Percentiles rank a stretch among this genome's conserved stretches.
Conservation (phyloP, 2,797 vertebrate species). For the Margarornis squamiger region DNA sequence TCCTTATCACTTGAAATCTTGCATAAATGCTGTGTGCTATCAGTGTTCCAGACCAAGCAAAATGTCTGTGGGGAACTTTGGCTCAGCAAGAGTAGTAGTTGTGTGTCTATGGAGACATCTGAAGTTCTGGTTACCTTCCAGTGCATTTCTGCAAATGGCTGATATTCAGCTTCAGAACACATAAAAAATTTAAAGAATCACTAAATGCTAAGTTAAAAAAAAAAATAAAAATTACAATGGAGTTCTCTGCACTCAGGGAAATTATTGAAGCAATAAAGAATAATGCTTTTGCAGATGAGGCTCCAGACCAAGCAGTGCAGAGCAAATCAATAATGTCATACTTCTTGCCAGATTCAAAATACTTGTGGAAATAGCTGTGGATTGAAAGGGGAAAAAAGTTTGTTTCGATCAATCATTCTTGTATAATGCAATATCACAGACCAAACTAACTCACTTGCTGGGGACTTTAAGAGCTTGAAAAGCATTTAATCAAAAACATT, state of each 20-base stretch:
- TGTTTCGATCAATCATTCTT: conserved; percentile 55
- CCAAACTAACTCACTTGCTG: conserved; percentile 57
- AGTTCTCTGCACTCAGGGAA: conserved; percentile 73
- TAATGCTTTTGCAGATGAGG: conserved; percentile 78
- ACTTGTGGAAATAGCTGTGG: conserved; percentile 67
- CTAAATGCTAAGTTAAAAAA: conserved; percentile 66
- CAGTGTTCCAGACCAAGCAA: not conserved
- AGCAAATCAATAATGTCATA: conserved; percentile 77
- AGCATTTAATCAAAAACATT: conserved; percentile 72
- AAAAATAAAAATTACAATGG: conserved; percentile 14
- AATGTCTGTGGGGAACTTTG: not conserved
- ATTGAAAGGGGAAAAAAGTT: conserved; percentile 52
- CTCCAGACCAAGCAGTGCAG: conserved; percentile 56
- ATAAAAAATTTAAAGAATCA: conserved; percentile 78
- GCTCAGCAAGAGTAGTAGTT: not conserved
- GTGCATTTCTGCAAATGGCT: conserved; percentile 43
- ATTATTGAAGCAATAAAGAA: conserved; percentile 80
- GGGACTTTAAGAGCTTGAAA: conserved; percentile 69
- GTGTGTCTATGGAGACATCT: not conserved
- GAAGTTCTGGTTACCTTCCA: conserved; percentile 41
- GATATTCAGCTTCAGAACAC: conserved; percentile 58
- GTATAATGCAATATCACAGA: conserved; percentile 41
- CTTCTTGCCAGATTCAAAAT: conserved; percentile 73
- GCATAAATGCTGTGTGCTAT: not conserved
- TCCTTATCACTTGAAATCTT: not conserved